Percentiles rank a stretch among this genome's conserved stretches.
phyloP scores from a whole-genome alignment of 2,888 invertebrate genomes.

The Dichetophora obliterata region DNA sequence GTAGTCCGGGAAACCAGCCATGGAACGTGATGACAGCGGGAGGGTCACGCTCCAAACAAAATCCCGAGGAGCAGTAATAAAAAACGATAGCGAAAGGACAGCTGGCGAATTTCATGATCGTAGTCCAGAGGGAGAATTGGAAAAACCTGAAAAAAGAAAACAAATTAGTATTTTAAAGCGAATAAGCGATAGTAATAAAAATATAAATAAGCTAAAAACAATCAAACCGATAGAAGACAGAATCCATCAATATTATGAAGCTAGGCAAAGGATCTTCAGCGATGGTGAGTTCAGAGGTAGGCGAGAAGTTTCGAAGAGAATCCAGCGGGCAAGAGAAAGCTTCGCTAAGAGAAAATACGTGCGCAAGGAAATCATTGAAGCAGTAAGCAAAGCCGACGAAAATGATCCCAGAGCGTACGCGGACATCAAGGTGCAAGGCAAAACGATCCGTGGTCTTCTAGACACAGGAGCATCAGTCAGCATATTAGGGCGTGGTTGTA shows the following conservation, averaged over 20 bases:
- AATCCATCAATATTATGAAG: not conserved
- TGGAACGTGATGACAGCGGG: not conserved
- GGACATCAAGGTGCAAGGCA: not conserved
- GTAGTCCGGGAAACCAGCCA: not conserved
- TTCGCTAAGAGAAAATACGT: not conserved
- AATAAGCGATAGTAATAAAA: not conserved
- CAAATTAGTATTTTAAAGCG: too few species aligned
- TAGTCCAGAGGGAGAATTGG: too few species aligned
- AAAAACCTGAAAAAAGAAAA: too few species aligned
- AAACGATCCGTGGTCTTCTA: not conserved
- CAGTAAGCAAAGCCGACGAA: not conserved
- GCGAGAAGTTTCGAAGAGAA: not conserved
- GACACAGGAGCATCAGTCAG: not conserved
- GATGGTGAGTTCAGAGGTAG: not conserved
- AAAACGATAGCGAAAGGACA: not conserved
- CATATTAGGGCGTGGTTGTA: not conserved
- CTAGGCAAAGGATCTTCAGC: not conserved
- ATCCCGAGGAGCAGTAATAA: not conserved
- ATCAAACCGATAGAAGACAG: not conserved
- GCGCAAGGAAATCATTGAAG: not conserved
- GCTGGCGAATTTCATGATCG: too few species aligned
- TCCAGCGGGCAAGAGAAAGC: too few species aligned
- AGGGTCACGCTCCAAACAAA: not conserved
- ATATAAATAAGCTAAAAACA: not conserved
- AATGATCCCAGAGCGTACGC: not conserved